phyloP scores from a whole-genome alignment of 2,113 vertebrate species.

The Pterocles orientalis region DNA sequence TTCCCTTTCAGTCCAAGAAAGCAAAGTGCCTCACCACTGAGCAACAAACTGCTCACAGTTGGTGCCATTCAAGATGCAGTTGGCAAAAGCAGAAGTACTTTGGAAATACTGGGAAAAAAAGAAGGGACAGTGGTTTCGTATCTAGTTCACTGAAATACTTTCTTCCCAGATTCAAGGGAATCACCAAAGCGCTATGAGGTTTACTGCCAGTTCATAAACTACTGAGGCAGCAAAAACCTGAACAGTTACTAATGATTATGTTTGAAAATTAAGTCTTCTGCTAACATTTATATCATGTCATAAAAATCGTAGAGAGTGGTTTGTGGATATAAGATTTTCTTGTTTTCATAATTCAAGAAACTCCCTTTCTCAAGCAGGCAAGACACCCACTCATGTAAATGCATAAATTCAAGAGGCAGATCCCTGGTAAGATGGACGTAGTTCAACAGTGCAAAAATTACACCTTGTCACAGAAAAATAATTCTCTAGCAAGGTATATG shows the following conservation, averaged over 20 bases:
- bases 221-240: neutral
- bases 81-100: conserved; percentile 18
- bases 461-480: conserved; percentile 5
- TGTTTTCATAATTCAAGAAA: conserved; percentile 6
- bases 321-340: neutral
- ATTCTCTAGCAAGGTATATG: neutral
- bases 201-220: neutral
- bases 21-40: conserved; percentile 41
- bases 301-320: neutral
- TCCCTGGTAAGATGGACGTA: neutral
- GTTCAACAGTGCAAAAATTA: conserved; percentile 38
- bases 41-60: conserved; percentile 43
- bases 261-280: neutral
- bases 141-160: neutral
- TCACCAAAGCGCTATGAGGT: neutral
- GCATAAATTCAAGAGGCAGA: neutral
- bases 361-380: neutral
- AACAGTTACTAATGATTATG: neutral
- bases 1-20: conserved; percentile 40
- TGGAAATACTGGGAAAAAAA: neutral
- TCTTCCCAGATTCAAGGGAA: neutral
- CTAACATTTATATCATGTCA: neutral
- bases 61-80: conserved; percentile 27
- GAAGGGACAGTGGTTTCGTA: neutral
- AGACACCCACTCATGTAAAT: neutral